Percentiles rank a stretch among this genome's conserved stretches.
These are phyloP conservation scores for Linurgus olivaceus DNA, from an alignment of 2,797 vertebrate species.

Conservation along the genomic window DNA sequence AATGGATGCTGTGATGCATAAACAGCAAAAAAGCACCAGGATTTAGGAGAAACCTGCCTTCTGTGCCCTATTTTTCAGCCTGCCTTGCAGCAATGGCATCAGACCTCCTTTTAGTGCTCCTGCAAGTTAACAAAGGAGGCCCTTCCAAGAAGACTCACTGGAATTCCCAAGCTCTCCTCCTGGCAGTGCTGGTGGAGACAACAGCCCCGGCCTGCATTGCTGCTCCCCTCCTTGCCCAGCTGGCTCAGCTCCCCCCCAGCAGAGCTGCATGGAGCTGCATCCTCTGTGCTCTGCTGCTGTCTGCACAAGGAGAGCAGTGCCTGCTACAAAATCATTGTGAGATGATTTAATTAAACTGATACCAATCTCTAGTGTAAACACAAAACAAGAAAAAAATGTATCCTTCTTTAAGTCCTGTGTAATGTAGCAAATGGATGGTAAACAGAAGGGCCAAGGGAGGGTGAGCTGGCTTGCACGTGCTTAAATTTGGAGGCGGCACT, in stretches of 20 bases:
- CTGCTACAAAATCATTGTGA: not conserved
- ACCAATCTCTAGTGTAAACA: conserved; percentile 20
- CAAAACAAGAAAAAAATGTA: conserved; percentile 14
- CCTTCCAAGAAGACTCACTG: not conserved
- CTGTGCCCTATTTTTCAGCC: not conserved
- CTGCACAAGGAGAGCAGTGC: not conserved
- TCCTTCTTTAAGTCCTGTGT: not conserved
- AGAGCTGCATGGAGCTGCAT: not conserved
- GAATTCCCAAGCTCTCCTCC: not conserved
- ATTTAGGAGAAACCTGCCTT: not conserved
- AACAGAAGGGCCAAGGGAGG: not conserved
- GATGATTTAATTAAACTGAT: conserved; percentile 49
- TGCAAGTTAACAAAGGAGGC: not conserved
- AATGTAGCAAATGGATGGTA: not conserved
- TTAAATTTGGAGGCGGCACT: not conserved
- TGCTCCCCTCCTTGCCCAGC: not conserved
- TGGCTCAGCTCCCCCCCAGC: not conserved
- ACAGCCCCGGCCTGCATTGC: not conserved
- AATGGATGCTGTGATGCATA: not conserved
- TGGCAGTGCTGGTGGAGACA: not conserved
- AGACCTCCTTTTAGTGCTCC: not conserved
- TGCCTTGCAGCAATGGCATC: not conserved
- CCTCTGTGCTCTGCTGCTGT: not conserved
- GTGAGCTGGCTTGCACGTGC: not conserved
- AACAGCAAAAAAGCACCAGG: not conserved